Evolutionary conservation across 2,113 vertebrate species (phyloP).

Genomic region (Sander lucioperca): DNA sequence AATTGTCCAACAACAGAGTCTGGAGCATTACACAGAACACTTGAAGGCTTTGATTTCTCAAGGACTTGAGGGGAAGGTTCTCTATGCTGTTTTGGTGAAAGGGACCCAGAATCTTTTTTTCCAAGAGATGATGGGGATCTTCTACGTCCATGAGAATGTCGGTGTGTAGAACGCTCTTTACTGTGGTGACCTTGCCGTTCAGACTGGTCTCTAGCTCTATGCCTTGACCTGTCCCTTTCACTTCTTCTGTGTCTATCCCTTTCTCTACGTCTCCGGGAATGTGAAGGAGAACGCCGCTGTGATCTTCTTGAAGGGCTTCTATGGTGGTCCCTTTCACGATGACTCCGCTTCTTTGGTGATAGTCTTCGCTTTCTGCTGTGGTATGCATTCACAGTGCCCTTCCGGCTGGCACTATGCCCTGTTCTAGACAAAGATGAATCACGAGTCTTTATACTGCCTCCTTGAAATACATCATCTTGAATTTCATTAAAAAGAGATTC

Average conservation of each 20-base stretch:
- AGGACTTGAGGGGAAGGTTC: constrained; percentile 47
- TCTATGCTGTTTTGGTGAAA: constrained; percentile 55
- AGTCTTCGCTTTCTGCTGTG: constrained; percentile 66
- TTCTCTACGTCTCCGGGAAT: constrained; percentile 69
- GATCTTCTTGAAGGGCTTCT: constrained; percentile 74
- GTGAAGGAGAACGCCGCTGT: constrained; percentile 69
- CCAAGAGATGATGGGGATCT: constrained; percentile 74
- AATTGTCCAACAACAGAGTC: constrained; percentile 25
- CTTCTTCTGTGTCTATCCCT: constrained; percentile 73
- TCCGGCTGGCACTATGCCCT: constrained; percentile 37
- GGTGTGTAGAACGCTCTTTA: constrained; percentile 58
- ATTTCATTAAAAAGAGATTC: constrained; percentile 94
- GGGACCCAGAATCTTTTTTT: constrained; percentile 61
- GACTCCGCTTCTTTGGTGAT: constrained; percentile 77
- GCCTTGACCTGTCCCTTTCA: constrained; percentile 75
- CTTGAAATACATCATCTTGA: constrained; percentile 89
- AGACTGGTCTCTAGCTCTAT: constrained; percentile 70
- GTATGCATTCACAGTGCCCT: constrained; percentile 47
- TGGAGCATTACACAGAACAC: constrained; percentile 15
- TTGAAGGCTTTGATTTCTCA: constrained; percentile 72
- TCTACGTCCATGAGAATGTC: constrained; percentile 65
- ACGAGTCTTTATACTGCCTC: constrained; percentile 31
- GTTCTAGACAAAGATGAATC: constrained; percentile 62
- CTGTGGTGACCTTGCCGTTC: constrained; percentile 67
- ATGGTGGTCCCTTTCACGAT: constrained; percentile 64